A percentile compares a stretch with the other conserved stretches of the same genome.
Conservation (phyloP, 2,888 invertebrate genomes). For the Flexamia atlantica region DNA sequence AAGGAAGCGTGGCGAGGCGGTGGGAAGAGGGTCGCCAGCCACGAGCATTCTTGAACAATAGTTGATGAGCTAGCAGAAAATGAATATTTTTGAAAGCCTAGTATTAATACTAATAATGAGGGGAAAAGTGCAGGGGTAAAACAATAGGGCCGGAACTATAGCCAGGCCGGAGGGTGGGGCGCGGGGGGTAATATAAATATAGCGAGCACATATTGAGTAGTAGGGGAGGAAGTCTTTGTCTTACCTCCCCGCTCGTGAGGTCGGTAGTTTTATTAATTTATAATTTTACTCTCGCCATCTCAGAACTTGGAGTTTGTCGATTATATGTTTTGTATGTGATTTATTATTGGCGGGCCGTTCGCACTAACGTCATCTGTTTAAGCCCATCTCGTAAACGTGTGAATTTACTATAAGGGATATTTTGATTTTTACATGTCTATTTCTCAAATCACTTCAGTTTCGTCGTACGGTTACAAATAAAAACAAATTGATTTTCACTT, state of each 20-base stretch:
- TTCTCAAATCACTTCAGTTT: too few species aligned
- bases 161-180: not conserved
- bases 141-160: conserved; percentile 44
- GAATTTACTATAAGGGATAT: too few species aligned
- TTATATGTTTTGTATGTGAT: too few species aligned
- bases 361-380: too few species aligned
- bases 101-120: conserved; percentile 50
- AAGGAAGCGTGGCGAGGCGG: conserved; percentile 13
- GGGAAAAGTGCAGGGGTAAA: conserved; percentile 45
- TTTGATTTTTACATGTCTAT: too few species aligned
- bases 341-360: too few species aligned
- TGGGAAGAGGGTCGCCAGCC: conserved; percentile 5
- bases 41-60: conserved; percentile 50
- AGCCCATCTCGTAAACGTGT: too few species aligned
- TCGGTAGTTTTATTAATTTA: conserved; percentile 37
- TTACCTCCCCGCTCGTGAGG: conserved; percentile 1
- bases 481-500: too few species aligned
- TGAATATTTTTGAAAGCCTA: conserved; percentile 55
- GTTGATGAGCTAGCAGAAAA: conserved; percentile 50
- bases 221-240: conserved; percentile 29
- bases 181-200: conserved; percentile 32
- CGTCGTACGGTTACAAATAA: too few species aligned
- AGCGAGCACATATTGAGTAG: conserved; percentile 40
- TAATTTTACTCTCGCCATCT: not conserved
- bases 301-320: not conserved